These are phyloP conservation scores for Stomatorhinus walkeri DNA, from an alignment of 2,797 vertebrate species.

Conservation along the genomic window DNA sequence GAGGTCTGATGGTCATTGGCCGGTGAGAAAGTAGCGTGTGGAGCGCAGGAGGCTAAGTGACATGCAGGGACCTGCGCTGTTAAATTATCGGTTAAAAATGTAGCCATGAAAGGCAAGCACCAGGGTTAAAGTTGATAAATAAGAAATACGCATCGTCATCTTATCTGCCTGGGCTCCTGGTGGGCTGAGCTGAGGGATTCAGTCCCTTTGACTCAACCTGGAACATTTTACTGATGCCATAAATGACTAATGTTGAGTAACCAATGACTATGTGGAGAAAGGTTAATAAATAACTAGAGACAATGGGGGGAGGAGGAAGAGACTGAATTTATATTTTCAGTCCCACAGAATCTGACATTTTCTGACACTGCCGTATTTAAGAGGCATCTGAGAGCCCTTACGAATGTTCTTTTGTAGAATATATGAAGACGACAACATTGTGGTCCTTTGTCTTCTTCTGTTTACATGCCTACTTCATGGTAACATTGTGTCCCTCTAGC, in stretches of 20 bases:
- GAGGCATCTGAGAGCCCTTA: neutral
- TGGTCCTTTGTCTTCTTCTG: neutral
- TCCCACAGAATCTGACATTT: neutral
- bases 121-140: neutral
- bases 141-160: neutral
- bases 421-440: neutral
- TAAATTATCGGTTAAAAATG: neutral
- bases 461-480: neutral
- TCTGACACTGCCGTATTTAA: neutral
- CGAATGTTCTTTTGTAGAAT: neutral
- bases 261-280: neutral
- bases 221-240: neutral
- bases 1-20: neutral
- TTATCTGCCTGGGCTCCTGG: neutral
- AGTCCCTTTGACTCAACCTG: slow-evolving; percentile 1
- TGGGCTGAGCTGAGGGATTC: neutral
- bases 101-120: neutral
- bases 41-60: neutral
- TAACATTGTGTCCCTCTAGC: slow-evolving; percentile 48
- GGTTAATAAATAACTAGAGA: slow-evolving; percentile 30
- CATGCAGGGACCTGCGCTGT: neutral
- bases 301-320: neutral
- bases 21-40: neutral
- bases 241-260: neutral
- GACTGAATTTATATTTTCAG: neutral